phyloP scores from a whole-genome alignment of 2,888 invertebrate genomes.

The Ischnura elegans region DNA sequence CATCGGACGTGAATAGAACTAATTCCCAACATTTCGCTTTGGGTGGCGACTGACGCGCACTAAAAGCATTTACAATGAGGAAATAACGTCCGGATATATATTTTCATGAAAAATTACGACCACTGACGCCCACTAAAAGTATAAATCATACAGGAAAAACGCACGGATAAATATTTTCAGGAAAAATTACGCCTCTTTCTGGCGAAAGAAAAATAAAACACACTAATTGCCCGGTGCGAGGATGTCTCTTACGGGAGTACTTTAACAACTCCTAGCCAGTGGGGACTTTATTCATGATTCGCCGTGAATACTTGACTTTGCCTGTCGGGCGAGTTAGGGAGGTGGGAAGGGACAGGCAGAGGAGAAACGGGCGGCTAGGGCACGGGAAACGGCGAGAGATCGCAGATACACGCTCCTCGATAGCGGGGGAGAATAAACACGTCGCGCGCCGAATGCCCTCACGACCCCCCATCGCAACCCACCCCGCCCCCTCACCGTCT shows the following conservation, averaged over 20 bases:
- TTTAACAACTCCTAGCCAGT: neutral
- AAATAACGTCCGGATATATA: no score
- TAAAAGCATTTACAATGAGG: no score
- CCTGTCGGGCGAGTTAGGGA: neutral
- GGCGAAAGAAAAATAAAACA: neutral
- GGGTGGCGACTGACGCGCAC: no score
- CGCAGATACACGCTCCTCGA: neutral
- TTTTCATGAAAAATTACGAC: no score
- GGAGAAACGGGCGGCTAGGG: neutral
- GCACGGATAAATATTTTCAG: neutral
- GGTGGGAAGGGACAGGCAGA: neutral
- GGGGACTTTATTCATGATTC: neutral
- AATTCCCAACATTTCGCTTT: no score
- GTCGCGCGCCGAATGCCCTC: conserved; percentile 14
- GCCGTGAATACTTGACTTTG: neutral
- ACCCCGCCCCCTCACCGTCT: neutral
- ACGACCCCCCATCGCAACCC: neutral
- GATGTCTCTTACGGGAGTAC: neutral
- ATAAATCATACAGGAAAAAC: neutral
- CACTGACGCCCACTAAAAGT: no score
- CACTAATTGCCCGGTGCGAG: neutral
- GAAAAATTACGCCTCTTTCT: neutral
- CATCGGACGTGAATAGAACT: no score
- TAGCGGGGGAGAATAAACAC: conserved; percentile 31
- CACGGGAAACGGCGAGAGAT: conserved; percentile 26